These are phyloP conservation scores for Fragum whitleyi DNA, from an alignment of 2,888 invertebrate species.

Conservation along the genomic window DNA sequence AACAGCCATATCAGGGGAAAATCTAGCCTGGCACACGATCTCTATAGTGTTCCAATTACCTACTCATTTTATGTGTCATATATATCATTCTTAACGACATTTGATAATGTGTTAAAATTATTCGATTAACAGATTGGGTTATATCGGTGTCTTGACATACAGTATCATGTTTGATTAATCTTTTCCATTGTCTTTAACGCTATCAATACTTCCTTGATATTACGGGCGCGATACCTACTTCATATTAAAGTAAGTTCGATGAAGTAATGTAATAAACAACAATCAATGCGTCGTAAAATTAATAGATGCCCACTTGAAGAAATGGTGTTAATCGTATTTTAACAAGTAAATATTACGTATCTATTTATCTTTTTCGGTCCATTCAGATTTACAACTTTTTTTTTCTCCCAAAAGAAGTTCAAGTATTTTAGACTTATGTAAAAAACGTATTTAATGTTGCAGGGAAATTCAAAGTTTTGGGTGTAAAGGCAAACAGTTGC, in stretches of 20 bases:
- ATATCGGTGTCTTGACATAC: constrained; percentile 7
- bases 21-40: constrained; percentile 17
- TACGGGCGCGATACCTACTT: neutral
- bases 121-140: constrained; percentile 26
- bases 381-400: too few relatives aligned
- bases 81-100: constrained; percentile 23
- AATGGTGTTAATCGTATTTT: too few relatives aligned
- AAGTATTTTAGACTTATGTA: too few relatives aligned
- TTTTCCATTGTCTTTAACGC: neutral
- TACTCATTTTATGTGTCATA: constrained; percentile 28
- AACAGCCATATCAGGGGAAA: neutral
- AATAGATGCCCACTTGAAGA: neutral
- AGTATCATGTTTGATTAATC: neutral
- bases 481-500: too few relatives aligned
- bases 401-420: too few relatives aligned
- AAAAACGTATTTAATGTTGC: too few relatives aligned
- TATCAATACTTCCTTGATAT: neutral
- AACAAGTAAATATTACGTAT: too few relatives aligned
- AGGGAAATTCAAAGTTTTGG: too few relatives aligned
- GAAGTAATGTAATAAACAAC: constrained; percentile 4
- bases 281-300: neutral
- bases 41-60: constrained; percentile 18
- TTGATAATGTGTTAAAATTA: constrained; percentile 27
- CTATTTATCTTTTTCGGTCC: too few relatives aligned
- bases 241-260: neutral